A percentile compares a stretch with the other conserved stretches of the same genome.
Evolutionary conservation across 2,888 invertebrate genomes (phyloP).

Genomic region (Drosophila mimetica): DNA sequence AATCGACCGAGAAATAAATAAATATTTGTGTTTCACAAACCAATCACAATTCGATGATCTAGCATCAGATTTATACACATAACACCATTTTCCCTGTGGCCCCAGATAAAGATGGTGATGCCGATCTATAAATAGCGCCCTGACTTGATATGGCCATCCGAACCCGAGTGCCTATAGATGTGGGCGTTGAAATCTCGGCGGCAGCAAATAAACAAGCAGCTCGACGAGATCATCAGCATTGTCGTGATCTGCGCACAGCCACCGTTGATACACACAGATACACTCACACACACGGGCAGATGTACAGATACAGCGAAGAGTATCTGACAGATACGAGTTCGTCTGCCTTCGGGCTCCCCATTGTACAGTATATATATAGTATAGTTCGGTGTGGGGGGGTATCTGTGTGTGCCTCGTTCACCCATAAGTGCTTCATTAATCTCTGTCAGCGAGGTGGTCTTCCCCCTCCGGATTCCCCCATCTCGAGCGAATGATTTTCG

Average conservation of each 20-base stretch:
- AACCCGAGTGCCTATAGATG: constrained; percentile 41
- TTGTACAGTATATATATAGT: neutral
- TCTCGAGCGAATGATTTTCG: constrained; percentile 41
- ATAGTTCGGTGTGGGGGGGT: neutral
- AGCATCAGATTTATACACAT: neutral
- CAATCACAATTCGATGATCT: neutral
- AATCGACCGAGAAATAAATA: too few species aligned
- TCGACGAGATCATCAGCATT: constrained; percentile 32
- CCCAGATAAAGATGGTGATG: constrained; percentile 6
- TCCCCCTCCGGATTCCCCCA: neutral
- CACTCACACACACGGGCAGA: neutral
- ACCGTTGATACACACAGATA: constrained; percentile 25
- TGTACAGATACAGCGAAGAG: constrained; percentile 10
- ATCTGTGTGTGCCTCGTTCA: constrained; percentile 57
- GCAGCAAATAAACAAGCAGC: constrained; percentile 46
- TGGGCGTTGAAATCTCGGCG: constrained; percentile 70
- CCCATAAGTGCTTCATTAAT: constrained; percentile 81
- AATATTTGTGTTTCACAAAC: too few species aligned
- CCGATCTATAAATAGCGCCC: constrained; percentile 50
- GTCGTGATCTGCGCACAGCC: constrained; percentile 28
- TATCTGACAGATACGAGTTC: constrained; percentile 30
- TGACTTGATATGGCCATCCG: constrained; percentile 34
- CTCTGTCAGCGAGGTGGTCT: constrained; percentile 68
- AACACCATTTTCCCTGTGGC: neutral
- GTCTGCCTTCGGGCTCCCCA: constrained; percentile 20